These are phyloP conservation scores for Molossus alvarezi DNA, from an alignment of 2,797 vertebrate species.

Conservation along the genomic window DNA sequence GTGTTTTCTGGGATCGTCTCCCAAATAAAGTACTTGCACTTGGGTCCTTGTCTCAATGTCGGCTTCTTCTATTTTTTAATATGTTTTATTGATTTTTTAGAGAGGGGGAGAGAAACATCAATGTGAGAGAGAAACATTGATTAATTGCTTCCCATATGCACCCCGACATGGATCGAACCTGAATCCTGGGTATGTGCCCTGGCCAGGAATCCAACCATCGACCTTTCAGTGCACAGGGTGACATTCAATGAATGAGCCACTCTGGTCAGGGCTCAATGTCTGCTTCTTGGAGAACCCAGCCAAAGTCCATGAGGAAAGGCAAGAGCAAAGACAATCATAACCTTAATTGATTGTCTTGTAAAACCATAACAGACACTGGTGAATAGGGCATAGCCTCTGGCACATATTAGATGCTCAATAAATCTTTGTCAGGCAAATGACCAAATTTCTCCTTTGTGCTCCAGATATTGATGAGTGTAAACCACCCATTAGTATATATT, in stretches of 20 bases:
- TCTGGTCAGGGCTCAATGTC: neutral
- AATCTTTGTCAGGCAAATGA: neutral
- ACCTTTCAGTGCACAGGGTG: too few relatives aligned
- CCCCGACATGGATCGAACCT: too few relatives aligned
- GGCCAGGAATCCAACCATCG: too few relatives aligned
- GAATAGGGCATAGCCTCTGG: neutral
- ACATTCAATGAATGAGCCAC: too few relatives aligned
- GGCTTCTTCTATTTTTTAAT: neutral
- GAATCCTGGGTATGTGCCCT: too few relatives aligned
- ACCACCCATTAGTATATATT: neutral
- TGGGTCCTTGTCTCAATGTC: neutral
- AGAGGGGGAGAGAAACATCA: too few relatives aligned
- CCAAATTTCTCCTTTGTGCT: constrained; percentile 1
- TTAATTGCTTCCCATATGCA: too few relatives aligned
- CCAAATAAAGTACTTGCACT: neutral
- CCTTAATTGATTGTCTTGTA: neutral
- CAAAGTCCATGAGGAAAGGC: neutral
- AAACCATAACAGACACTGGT: neutral
- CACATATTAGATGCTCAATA: neutral
- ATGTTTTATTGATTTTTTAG: too few relatives aligned
- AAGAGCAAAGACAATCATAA: neutral
- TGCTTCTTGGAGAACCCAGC: neutral
- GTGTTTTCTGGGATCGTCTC: neutral
- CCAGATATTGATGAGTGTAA: constrained; percentile 74
- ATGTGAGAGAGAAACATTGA: too few relatives aligned